Base-by-base conservation (phyloP, 2,888 invertebrate species). In the Eremobia ochroleuca region DNA sequence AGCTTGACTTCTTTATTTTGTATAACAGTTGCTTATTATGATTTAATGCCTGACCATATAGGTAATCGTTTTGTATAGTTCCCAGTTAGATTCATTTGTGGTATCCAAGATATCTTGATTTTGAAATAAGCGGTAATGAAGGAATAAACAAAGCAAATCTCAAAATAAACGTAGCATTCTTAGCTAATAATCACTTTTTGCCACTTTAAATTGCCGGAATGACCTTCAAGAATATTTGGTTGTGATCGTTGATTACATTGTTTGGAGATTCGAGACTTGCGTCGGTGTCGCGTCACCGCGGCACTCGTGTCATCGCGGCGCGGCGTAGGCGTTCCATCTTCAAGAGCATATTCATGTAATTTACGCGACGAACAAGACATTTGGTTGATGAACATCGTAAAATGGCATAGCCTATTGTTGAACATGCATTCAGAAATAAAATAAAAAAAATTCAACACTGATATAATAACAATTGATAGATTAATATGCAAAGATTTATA, bases 191-290 rank as follows among this genome's bases (percentile, higher is more conserved):
- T 72, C 37, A 62, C 40, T 83, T 86, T 79, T 83, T 67, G 79
- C 76, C 4, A 49, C 74, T 71, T 65, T n/a, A 76, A 81, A 79
- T 83, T 67, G 76, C 64, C 55, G 18, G 34, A 43, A 37, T 79
- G 79, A 79, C 87, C 82, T 87, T 87, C 72, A 67, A 72, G 73
- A 73, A 73, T 65, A 82, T 82, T 76, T 79, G 55, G 72, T 66
- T 81, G 73, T 58, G 64, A 67, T 59, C 62, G 70, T 76, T 79
- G 84, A 84, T 84, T 84, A 79, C 76, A 77, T 81, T 74, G 82
- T 85, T 73, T 82, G 43, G 40, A 68, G 73, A 71, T 52, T 77
- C 65, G 65, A 58, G 65, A 62, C 55, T 76, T 15, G 46, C 37
- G 71, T 64, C 37, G 13, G 46, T 25, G 34, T 73, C 59, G 37